Conservation (phyloP, 2,888 invertebrate genomes). For the Agriotes lineatus region DNA sequence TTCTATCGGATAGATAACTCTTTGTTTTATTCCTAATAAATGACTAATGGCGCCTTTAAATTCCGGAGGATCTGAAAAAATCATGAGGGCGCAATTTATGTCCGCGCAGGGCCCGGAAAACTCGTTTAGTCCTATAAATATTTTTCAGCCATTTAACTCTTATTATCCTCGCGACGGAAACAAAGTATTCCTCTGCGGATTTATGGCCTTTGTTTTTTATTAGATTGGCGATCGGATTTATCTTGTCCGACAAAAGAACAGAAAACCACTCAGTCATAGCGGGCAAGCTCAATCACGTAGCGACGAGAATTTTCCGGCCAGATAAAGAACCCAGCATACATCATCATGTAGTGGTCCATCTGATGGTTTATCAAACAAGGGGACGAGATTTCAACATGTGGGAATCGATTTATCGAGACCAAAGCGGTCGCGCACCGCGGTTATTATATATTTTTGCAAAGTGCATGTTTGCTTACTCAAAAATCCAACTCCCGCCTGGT, state of each 20-base stretch:
- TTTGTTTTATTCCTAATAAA: slow-evolving; percentile 33
- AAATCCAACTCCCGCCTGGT: background rate
- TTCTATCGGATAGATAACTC: slow-evolving; percentile 21
- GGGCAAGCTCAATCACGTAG: slow-evolving; percentile 33
- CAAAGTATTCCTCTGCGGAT: slow-evolving; percentile 22
- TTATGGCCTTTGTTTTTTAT: slow-evolving; percentile 41
- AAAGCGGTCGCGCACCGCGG: slow-evolving; percentile 18
- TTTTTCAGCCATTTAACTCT: slow-evolving; percentile 38
- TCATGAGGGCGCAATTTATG: slow-evolving; percentile 4
- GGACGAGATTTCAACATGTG: slow-evolving; percentile 41
- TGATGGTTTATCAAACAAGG: slow-evolving; percentile 48
- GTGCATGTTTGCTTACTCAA: slow-evolving; percentile 29
- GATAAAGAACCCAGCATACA: slow-evolving; percentile 41
- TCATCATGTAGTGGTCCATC: slow-evolving; percentile 44
- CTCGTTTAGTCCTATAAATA: slow-evolving; percentile 26
- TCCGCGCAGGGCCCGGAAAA: slow-evolving; percentile 12
- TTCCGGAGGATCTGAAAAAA: slow-evolving; percentile 17
- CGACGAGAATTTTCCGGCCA: slow-evolving; percentile 33
- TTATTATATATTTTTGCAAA: slow-evolving; percentile 37
- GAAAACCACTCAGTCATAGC: slow-evolving; percentile 35
- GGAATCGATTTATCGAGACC: slow-evolving; percentile 37
- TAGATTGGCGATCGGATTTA: slow-evolving; percentile 38
- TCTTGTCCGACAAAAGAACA: slow-evolving; percentile 29
- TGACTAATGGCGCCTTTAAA: slow-evolving; percentile 21
- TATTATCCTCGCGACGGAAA: slow-evolving; percentile 18